Percentiles rank a stretch among this genome's conserved stretches.
phyloP scores from a whole-genome alignment of 2,888 invertebrate genomes.

The Ligdia adustata region DNA sequence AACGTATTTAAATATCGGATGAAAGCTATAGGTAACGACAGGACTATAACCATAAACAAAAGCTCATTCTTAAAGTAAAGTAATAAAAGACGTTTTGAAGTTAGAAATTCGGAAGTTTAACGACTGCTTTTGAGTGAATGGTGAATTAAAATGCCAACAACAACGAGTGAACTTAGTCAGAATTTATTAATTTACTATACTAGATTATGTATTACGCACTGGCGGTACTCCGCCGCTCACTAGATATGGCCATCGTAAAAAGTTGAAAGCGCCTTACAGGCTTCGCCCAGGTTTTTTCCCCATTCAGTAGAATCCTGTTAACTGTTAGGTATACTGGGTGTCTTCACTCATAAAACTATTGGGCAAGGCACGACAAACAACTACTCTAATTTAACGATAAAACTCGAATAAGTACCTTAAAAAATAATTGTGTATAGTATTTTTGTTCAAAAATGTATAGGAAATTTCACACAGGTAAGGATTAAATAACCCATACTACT shows the following conservation, averaged over 20 bases:
- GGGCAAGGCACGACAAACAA: conserved; percentile 13
- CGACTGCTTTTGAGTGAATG: conserved; percentile 36
- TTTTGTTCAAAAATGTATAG: no score
- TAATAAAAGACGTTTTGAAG: conserved; percentile 36
- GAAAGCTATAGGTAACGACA: conserved; percentile 33
- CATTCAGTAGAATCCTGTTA: conserved; percentile 32
- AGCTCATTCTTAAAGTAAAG: conserved; percentile 32
- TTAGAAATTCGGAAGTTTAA: conserved; percentile 36
- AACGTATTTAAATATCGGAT: conserved; percentile 24
- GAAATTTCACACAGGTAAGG: no score
- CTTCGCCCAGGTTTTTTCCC: conserved; percentile 27
- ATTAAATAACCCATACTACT: no score
- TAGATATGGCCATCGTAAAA: conserved; percentile 52
- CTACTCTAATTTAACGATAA: no score
- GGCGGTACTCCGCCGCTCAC: conserved; percentile 45
- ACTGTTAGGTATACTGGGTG: conserved; percentile 18
- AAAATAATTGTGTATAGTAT: no score
- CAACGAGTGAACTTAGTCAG: conserved; percentile 47
- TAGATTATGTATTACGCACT: conserved; percentile 53
- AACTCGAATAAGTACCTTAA: no score
- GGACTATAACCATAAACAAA: conserved; percentile 28
- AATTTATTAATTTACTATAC: conserved; percentile 54
- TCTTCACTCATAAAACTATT: conserved; percentile 15
- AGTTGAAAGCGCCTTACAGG: conserved; percentile 48
- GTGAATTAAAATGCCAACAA: conserved; percentile 41